Evolutionary conservation across 30 jellyfish, hydroid and myxozoan species (phyloP).

Genomic region (Turritopsis dohrnii): DNA sequence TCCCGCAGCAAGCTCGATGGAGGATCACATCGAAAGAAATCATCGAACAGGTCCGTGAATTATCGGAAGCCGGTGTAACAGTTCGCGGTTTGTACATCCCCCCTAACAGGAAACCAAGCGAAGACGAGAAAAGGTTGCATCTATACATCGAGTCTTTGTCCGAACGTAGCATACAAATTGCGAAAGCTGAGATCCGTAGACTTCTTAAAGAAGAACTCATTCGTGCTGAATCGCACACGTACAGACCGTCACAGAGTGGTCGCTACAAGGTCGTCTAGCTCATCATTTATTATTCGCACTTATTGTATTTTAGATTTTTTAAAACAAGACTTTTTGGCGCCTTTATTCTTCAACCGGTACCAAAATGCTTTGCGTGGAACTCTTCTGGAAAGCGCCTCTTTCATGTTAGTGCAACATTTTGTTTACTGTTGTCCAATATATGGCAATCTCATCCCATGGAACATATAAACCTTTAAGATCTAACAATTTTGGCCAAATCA

Average conservation of each 20-base stretch:
- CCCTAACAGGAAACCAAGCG: constrained; percentile 83
- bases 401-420: too few species aligned
- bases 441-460: too few species aligned
- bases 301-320: too few species aligned
- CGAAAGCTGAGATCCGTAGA: constrained; percentile 92
- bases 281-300: too few species aligned
- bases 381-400: too few species aligned
- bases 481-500: too few species aligned
- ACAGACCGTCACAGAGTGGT: constrained; percentile 81
- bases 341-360: too few species aligned
- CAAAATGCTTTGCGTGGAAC: too few species aligned
- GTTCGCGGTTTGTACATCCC: constrained; percentile 90
- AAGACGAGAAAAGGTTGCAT: constrained; percentile 85
- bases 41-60: constrained; percentile 76
- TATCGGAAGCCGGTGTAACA: constrained; percentile 97
- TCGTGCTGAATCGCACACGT: constrained; percentile 62
- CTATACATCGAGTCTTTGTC: constrained; percentile 76
- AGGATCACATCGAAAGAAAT: constrained; percentile 95
- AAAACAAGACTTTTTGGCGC: too few species aligned
- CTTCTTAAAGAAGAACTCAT: constrained; percentile 88
- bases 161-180: constrained; percentile 93
- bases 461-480: too few species aligned
- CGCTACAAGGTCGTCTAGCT: constrained; percentile 68
- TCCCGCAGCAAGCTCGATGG: constrained; percentile 99
- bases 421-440: too few species aligned